phyloP scores from a whole-genome alignment of 35 echinoderm and acorn worm genomes.

The Apostichopus parvimensis region DNA sequence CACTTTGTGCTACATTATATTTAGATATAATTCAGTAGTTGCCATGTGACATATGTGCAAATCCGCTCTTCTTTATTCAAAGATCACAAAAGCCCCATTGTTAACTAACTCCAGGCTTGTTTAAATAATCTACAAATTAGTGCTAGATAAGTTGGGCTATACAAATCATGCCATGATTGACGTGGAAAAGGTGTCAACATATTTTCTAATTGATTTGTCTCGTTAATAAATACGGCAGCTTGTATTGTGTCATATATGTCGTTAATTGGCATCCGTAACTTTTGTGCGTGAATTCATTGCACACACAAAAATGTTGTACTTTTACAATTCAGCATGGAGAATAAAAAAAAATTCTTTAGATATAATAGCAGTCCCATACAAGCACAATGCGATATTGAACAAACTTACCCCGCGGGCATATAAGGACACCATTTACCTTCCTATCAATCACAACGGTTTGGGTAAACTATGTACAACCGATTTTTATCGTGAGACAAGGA shows the following conservation, averaged over 20 bases:
- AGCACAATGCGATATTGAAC: constrained; percentile 35
- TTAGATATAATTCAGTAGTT: too few species aligned
- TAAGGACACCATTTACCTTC: constrained; percentile 24
- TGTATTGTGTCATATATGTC: constrained; percentile 7
- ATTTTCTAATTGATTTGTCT: background rate
- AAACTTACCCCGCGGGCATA: constrained; percentile 39
- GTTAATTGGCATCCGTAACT: constrained; percentile 43
- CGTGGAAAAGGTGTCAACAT: constrained; percentile 8
- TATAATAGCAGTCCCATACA: background rate
- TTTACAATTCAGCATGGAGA: too few species aligned
- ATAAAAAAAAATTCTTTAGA: too few species aligned
- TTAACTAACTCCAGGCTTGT: background rate
- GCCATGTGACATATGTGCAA: background rate
- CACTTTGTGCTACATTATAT: too few species aligned
- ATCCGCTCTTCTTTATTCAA: background rate
- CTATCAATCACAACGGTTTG: constrained; percentile 24
- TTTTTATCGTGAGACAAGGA: constrained; percentile 16
- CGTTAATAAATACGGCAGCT: background rate
- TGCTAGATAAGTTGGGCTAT: background rate
- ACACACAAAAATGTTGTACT: too few species aligned
- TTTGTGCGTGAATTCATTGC: background rate
- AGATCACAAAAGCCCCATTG: background rate
- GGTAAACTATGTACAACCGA: constrained; percentile 15
- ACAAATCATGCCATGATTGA: constrained; percentile 13
- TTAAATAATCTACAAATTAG: background rate